Evolutionary conservation across 37 sponge, comb jelly and placozoan genomes (phyloP), one percentile per base, ranked within the genome.

Genomic region (Tethya wilhelma): DNA sequence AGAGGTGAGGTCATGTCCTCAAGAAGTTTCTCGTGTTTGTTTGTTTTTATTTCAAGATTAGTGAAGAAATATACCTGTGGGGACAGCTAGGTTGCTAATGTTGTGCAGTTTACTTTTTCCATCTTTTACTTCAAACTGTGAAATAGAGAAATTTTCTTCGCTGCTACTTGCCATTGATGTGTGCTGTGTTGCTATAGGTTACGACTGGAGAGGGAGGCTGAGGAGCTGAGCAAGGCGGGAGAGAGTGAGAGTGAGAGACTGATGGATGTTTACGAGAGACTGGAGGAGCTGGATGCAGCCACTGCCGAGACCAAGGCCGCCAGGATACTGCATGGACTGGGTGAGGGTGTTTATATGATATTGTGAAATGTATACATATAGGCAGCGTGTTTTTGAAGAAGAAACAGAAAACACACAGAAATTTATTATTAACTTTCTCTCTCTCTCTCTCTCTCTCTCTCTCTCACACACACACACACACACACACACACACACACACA

Each of bases 221-320:
- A 84, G 30, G 83, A 79, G 77, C 74, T 93, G 66, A 63, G 55
- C 17, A 81, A 75, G 56, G 76, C 65, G 20, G 80, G 92, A 22
- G 97, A 93, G 56, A 70, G 53, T 0, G 87, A 86, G 38, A 83
- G 82, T 62, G 94, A 97, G 26, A 59, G 91, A 45, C 69, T 96
- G 33, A 68, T 82, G 73, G 97, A 91, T 64, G 67, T 97, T 8
- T 97, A 94, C 64, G 97, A 97, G 57, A 55, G 95, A 67, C 75
- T 97, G 79, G 97, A 97, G 0, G 90, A 89, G 55, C 71, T 97
- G 59, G 97, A 97, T 45, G 80, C 92, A 20, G 39, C 69, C 36
- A 89, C 60, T 4, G 94, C 94, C 59, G 95, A 94, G 71, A 84
- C 85, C 30, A 90, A 81, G 76, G 93, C 93, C 9, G 88, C 88